Evolutionary conservation across 2,797 vertebrate genomes (phyloP).

Genomic region (Rhadinocentrus ornatus): DNA sequence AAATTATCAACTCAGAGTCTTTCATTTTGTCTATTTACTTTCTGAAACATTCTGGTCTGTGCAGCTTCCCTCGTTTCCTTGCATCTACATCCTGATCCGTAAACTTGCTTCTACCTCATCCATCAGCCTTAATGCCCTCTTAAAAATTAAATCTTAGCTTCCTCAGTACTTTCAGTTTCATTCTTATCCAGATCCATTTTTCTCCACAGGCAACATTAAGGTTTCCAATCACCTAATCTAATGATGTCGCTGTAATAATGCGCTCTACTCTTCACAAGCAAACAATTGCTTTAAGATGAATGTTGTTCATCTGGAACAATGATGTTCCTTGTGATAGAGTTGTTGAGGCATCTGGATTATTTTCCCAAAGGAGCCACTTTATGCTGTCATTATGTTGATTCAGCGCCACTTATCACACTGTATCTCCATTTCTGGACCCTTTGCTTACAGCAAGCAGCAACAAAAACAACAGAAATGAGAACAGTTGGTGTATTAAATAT

Average conservation of each 20-base stretch:
- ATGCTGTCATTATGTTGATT: constrained; percentile 61
- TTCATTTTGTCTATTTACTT: neutral
- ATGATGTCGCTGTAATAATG: constrained; percentile 45
- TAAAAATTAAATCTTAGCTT: constrained; percentile 27
- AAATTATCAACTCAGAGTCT: neutral
- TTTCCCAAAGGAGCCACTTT: constrained; percentile 58
- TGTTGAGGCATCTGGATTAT: constrained; percentile 39
- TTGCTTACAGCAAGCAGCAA: constrained; percentile 46
- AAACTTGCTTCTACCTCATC: constrained; percentile 1
- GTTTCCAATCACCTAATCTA: constrained; percentile 63
- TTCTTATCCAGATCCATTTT: constrained; percentile 33
- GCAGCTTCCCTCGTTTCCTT: neutral
- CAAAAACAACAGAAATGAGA: constrained; percentile 38
- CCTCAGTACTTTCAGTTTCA: constrained; percentile 31
- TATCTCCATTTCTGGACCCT: constrained; percentile 23
- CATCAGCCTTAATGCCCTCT: constrained; percentile 13
- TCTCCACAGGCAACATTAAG: constrained; percentile 52
- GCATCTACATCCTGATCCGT: constrained; percentile 12
- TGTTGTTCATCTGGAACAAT: constrained; percentile 53
- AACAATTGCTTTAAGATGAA: constrained; percentile 51
- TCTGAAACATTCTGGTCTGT: neutral
- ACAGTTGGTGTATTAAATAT: constrained; percentile 61
- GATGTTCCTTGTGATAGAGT: constrained; percentile 44
- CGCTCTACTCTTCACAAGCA: constrained; percentile 34
- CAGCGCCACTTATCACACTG: constrained; percentile 30